These are phyloP conservation scores for Hylaeus anthracinus DNA, from an alignment of 1,140 invertebrate species.

Conservation along the genomic window DNA sequence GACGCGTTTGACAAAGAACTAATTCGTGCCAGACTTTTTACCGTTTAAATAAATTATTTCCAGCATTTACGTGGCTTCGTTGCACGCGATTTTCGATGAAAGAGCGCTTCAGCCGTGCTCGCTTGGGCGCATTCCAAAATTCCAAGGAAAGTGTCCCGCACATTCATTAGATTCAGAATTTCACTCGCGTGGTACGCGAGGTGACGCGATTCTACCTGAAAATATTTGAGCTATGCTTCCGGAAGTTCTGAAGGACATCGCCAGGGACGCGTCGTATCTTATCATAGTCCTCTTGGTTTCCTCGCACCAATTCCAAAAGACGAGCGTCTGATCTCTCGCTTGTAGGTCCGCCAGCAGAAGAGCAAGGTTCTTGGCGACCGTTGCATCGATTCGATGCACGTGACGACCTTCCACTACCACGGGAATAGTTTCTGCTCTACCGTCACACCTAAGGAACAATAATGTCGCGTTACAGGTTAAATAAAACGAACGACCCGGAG, in stretches of 20 bases:
- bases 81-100: not conserved
- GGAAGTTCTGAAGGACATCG: conserved; percentile 64
- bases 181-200: conserved; percentile 13
- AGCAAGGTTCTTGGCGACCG: conserved; percentile 82
- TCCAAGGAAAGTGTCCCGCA: conserved; percentile 6
- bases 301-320: conserved; percentile 79
- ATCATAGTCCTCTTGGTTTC: conserved; percentile 64
- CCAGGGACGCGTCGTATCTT: conserved; percentile 67
- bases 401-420: conserved; percentile 85
- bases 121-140: not conserved
- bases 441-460: conserved; percentile 69
- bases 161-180: conserved; percentile 6
- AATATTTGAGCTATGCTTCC: conserved; percentile 66
- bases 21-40: not conserved
- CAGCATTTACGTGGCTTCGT: not conserved
- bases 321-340: conserved; percentile 69
- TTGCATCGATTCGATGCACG: conserved; percentile 83
- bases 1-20: not conserved
- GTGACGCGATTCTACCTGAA: conserved; percentile 51
- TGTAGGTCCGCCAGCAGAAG: conserved; percentile 72
- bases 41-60: conserved; percentile 5
- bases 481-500: not conserved
- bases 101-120: not conserved
- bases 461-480: not conserved
- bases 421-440: conserved; percentile 63